Percentiles rank a stretch among this genome's conserved stretches.
phyloP scores from a whole-genome alignment of 2,888 invertebrate species.

The Plebejus melissa region DNA sequence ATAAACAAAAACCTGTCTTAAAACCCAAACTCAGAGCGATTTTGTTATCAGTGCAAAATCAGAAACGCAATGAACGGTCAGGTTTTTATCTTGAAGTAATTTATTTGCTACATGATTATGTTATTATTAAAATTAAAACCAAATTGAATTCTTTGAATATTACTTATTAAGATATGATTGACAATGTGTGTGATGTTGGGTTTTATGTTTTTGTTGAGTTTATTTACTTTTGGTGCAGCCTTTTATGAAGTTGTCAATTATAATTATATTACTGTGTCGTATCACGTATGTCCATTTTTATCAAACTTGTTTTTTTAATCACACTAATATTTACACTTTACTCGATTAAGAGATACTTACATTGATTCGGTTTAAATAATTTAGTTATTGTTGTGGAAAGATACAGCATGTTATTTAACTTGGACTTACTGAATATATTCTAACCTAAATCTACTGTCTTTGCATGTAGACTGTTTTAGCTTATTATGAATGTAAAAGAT shows the following conservation, averaged over 20 bases:
- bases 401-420: too few relatives aligned
- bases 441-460: too few relatives aligned
- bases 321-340: not conserved
- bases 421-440: too few relatives aligned
- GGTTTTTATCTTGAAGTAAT: slow-evolving; percentile 14
- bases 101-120: slow-evolving; percentile 4
- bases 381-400: too few relatives aligned
- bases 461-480: too few relatives aligned
- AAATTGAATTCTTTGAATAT: not conserved
- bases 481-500: not conserved
- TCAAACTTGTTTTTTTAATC: not conserved
- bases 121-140: slow-evolving; percentile 20
- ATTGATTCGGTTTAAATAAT: too few relatives aligned
- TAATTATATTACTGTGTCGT: not conserved
- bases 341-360: too few relatives aligned
- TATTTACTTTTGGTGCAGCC: not conserved
- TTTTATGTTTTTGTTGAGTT: not conserved
- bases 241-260: not conserved
- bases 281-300: not conserved
- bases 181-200: not conserved
- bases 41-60: slow-evolving; percentile 13
- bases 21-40: not conserved
- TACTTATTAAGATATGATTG: not conserved
- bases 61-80: not conserved
- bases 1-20: not conserved